phyloP scores from a whole-genome alignment of 2,888 invertebrate genomes.

The Tyria jacobaeae region DNA sequence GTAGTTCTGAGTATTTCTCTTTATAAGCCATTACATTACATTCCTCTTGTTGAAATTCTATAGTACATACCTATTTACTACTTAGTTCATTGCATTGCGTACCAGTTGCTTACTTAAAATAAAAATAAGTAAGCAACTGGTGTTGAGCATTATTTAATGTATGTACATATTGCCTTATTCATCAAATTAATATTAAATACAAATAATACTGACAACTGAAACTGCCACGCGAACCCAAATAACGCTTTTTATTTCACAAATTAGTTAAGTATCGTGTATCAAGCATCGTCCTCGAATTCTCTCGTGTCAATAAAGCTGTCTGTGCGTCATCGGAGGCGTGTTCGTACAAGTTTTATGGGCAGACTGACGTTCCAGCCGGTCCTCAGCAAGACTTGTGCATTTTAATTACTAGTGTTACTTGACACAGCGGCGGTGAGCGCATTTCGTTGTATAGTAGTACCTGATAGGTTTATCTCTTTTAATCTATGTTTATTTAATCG shows the following conservation, averaged over 20 bases:
- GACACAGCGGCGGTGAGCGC: slow-evolving; percentile 9
- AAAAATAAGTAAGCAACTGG: too few relatives aligned
- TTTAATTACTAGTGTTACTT: slow-evolving; percentile 41
- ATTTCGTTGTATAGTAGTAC: slow-evolving; percentile 5
- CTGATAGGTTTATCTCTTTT: background rate
- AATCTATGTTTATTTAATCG: background rate
- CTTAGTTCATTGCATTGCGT: too few relatives aligned
- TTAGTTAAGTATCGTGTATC: slow-evolving; percentile 28
- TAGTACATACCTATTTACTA: too few relatives aligned
- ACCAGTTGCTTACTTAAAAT: too few relatives aligned
- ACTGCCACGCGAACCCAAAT: background rate
- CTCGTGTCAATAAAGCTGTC: slow-evolving; percentile 72
- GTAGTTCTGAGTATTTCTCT: too few relatives aligned
- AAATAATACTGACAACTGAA: background rate
- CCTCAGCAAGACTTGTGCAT: slow-evolving; percentile 38
- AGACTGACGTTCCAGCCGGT: slow-evolving; percentile 51
- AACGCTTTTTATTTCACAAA: slow-evolving; percentile 16
- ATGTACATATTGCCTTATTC: too few relatives aligned
- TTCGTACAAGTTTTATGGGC: slow-evolving; percentile 72
- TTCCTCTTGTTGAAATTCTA: too few relatives aligned
- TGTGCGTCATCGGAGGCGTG: slow-evolving; percentile 79
- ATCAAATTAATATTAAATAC: too few relatives aligned
- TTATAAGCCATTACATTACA: too few relatives aligned
- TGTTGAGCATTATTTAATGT: too few relatives aligned
- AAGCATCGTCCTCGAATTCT: slow-evolving; percentile 48